phyloP scores from a whole-genome alignment of 2,888 invertebrate species.

The Sminthurinus aureus region DNA sequence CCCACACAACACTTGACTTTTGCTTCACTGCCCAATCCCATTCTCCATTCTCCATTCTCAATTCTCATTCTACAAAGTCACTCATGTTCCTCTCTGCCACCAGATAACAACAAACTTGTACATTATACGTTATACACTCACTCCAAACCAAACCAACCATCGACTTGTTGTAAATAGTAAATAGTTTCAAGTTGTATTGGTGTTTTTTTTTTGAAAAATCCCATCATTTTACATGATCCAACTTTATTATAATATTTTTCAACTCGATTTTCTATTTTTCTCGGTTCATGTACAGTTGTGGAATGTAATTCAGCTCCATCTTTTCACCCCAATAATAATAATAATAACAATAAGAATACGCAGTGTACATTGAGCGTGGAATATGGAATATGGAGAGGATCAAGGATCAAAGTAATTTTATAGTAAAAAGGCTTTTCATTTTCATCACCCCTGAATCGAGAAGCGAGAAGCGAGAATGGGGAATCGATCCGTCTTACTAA shows the following conservation, averaged over 20 bases:
- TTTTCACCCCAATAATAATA: no score
- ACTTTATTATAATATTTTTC: neutral
- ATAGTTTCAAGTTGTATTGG: neutral
- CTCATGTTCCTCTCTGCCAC: constrained; percentile 18
- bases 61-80: constrained; percentile 40
- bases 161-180: neutral
- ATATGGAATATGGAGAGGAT: no score
- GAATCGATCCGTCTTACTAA: no score
- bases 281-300: no score
- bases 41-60: constrained; percentile 26
- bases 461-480: no score
- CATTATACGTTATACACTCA: neutral
- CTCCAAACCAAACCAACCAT: neutral
- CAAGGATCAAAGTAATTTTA: no score
- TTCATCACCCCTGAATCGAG: no score
- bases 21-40: constrained; percentile 52
- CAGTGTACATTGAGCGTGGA: no score
- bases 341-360: no score
- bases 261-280: no score
- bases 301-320: no score
- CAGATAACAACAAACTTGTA: neutral
- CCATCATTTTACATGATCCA: neutral
- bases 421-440: no score
- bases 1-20: constrained; percentile 22
- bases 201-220: neutral